A percentile compares a stretch with the other conserved stretches of the same genome.
These are phyloP conservation scores for Thecocarcelia acutangulata DNA, from an alignment of 2,888 invertebrate genomes.

Conservation along the genomic window DNA sequence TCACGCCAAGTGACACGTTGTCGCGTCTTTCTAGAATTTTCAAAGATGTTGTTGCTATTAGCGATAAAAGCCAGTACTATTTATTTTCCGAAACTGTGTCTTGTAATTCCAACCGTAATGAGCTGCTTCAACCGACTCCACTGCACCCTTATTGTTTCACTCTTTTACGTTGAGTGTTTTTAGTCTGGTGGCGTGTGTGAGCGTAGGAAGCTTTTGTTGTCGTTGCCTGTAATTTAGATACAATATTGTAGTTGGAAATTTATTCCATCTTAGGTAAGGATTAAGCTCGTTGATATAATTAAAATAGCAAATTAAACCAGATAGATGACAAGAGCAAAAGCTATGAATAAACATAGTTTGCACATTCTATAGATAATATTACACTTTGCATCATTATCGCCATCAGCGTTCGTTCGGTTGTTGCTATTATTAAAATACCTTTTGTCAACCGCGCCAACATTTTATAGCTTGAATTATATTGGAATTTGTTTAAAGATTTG, in stretches of 20 bases:
- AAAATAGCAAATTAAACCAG: conserved; percentile 57
- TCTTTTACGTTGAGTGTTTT: background rate
- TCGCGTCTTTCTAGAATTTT: too few relatives aligned
- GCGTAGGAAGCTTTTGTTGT: conserved; percentile 5
- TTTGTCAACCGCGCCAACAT: background rate
- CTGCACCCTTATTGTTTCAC: conserved; percentile 12
- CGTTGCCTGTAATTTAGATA: conserved; percentile 5
- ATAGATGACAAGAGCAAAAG: conserved; percentile 5
- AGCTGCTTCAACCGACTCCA: conserved; percentile 44
- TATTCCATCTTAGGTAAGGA: conserved; percentile 16
- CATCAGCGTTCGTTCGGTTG: too few relatives aligned
- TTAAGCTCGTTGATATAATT: conserved; percentile 60
- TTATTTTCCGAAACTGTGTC: background rate
- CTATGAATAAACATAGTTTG: conserved; percentile 7
- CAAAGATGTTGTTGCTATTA: background rate
- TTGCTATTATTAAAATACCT: conserved; percentile 1
- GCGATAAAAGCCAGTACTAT: background rate
- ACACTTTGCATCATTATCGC: conserved; percentile 6
- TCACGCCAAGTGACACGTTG: too few relatives aligned
- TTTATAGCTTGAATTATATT: too few relatives aligned
- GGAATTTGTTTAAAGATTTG: too few relatives aligned
- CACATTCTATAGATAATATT: conserved; percentile 15
- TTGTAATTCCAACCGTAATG: conserved; percentile 32
- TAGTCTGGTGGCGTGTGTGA: background rate
- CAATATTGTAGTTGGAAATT: conserved; percentile 18